Evolutionary conservation across 2,113 vertebrate species (phyloP).

Genomic region (Indicator maculatus): DNA sequence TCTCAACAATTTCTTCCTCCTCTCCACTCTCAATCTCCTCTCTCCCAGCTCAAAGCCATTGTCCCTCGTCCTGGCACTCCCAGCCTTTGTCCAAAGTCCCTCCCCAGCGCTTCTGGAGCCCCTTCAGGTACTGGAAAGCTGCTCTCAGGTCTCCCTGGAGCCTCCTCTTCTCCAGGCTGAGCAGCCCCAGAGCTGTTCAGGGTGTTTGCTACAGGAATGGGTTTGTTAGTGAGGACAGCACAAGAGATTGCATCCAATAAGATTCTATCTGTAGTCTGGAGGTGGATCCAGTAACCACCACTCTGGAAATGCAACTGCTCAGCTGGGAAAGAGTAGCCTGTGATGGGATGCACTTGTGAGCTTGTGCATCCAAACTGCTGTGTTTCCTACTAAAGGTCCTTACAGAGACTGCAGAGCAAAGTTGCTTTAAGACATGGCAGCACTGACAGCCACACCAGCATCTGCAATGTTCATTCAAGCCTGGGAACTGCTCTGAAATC

Average conservation of each 20-base stretch:
- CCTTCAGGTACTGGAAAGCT: too few species aligned
- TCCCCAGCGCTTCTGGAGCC: too few species aligned
- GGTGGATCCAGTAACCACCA: not conserved
- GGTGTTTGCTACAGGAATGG: too few species aligned
- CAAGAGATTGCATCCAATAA: not conserved
- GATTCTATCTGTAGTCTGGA: not conserved
- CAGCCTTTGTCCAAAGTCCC: too few species aligned
- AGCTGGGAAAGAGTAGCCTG: not conserved
- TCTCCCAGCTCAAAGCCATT: too few species aligned
- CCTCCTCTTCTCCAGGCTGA: too few species aligned
- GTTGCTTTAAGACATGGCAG: not conserved
- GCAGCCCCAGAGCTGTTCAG: too few species aligned
- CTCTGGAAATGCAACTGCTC: not conserved
- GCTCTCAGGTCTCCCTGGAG: too few species aligned
- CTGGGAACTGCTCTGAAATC: not conserved
- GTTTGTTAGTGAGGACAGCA: not conserved
- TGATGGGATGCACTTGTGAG: not conserved
- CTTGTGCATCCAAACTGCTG: not conserved
- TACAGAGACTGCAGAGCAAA: not conserved
- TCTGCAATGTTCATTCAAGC: not conserved
- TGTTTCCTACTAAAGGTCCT: constrained; percentile 8
- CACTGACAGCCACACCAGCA: not conserved
- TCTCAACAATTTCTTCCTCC: too few species aligned
- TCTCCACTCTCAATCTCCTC: too few species aligned
- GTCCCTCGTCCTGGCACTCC: too few species aligned